A percentile compares a stretch with the other conserved stretches of the same genome.
Evolutionary conservation across 2,797 vertebrate species (phyloP).

Genomic region (Ptychadena robeensis): DNA sequence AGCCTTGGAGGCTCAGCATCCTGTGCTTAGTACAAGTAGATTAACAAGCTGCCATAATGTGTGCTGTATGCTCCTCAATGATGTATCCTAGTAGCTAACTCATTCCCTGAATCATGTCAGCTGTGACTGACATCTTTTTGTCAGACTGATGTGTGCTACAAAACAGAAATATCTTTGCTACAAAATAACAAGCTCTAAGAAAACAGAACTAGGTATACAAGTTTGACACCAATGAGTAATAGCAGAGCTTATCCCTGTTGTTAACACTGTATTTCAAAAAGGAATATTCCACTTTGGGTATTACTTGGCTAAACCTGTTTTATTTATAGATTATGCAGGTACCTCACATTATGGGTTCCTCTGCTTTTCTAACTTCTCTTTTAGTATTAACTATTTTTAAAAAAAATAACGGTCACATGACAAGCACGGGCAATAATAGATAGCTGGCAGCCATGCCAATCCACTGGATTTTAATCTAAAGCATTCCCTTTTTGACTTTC

Average conservation of each 20-base stretch:
- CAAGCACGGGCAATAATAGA: too few relatives aligned
- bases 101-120: constrained; percentile 44
- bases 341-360: neutral
- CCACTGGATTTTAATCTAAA: too few relatives aligned
- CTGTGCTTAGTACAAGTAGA: constrained; percentile 26
- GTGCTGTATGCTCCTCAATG: constrained; percentile 28
- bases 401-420: too few relatives aligned
- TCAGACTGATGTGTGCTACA: constrained; percentile 14
- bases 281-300: neutral
- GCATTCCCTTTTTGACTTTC: too few relatives aligned
- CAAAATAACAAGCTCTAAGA: neutral
- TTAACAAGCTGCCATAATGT: constrained; percentile 33
- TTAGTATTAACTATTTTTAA: too few relatives aligned
- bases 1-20: constrained; percentile 12
- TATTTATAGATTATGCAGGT: neutral
- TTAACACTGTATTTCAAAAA: neutral
- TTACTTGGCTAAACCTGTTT: neutral
- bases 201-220: neutral
- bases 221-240: neutral
- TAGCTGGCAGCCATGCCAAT: too few relatives aligned
- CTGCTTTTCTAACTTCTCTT: too few relatives aligned
- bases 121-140: constrained; percentile 33
- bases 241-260: neutral
- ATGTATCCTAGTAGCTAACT: constrained; percentile 34
- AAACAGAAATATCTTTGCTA: constrained; percentile 9